A percentile compares a stretch with the other conserved stretches of the same genome.
phyloP scores from a whole-genome alignment of 2,113 vertebrate genomes.

The Clarias batrachus region DNA sequence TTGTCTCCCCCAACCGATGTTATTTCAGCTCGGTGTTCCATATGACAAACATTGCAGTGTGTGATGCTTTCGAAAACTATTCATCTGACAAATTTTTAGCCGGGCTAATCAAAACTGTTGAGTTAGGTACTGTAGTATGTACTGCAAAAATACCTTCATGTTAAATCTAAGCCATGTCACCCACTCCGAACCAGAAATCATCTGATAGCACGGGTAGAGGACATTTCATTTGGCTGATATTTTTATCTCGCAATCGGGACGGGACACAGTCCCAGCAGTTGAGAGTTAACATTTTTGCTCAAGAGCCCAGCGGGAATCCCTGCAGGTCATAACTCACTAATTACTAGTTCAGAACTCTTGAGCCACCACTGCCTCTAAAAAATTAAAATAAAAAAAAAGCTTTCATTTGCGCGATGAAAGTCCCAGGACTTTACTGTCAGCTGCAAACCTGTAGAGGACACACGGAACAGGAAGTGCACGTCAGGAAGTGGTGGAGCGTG shows the following conservation, averaged over 20 bases:
- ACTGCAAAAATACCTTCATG: neutral
- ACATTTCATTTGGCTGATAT: neutral
- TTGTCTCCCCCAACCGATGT: neutral
- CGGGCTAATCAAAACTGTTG: neutral
- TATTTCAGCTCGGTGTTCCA: neutral
- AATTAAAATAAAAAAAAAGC: neutral
- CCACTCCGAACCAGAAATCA: neutral
- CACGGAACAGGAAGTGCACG: conserved; percentile 47
- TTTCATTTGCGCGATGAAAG: neutral
- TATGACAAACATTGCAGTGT: neutral
- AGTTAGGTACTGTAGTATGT: neutral
- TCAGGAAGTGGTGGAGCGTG: conserved; percentile 55
- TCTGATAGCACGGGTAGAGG: neutral
- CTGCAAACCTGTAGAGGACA: conserved; percentile 13
- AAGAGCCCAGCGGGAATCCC: no score
- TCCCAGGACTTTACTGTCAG: conserved; percentile 14
- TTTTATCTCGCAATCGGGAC: neutral
- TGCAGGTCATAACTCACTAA: neutral
- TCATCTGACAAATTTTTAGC: neutral
- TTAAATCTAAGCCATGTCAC: neutral
- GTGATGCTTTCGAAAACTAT: neutral
- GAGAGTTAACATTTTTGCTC: neutral
- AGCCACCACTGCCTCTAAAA: neutral
- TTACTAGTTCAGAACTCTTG: neutral
- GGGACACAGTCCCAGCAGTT: neutral